Conservation (phyloP, 1,140 invertebrate species). For the Oryctes rhinoceros region DNA sequence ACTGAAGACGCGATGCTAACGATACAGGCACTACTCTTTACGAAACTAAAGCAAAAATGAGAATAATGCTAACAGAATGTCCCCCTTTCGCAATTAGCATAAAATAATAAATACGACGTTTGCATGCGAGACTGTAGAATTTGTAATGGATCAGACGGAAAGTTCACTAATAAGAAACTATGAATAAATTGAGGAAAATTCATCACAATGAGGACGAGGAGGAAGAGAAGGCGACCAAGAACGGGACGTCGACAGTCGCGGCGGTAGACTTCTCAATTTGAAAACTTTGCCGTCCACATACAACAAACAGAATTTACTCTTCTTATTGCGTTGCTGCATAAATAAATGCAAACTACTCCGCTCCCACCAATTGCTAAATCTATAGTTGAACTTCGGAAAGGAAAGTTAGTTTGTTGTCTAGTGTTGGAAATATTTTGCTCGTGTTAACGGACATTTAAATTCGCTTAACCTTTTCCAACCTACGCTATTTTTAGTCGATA, state of each 20-base stretch:
- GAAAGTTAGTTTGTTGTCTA: neutral
- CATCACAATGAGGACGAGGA: neutral
- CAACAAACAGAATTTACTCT: conserved; percentile 4
- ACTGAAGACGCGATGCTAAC: no score
- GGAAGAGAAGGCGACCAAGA: neutral
- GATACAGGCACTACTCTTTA: no score
- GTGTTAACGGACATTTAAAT: no score
- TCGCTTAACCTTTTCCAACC: no score
- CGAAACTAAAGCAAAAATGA: neutral
- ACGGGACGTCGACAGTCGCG: neutral
- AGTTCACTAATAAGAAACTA: conserved; percentile 40
- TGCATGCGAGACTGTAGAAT: conserved; percentile 6
- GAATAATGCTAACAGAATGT: neutral
- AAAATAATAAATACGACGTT: conserved; percentile 40
- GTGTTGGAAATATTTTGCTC: no score
- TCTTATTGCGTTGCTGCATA: neutral
- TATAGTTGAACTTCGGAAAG: neutral
- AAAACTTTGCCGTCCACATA: conserved; percentile 16
- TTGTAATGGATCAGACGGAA: conserved; percentile 31
- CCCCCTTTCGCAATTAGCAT: conserved; percentile 27
- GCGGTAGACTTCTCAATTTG: conserved; percentile 27
- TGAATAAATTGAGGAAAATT: conserved; percentile 40
- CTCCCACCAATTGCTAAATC: neutral
- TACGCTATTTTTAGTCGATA: no score
- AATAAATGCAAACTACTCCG: conserved; percentile 16